Conservation (phyloP, 2,113 vertebrate genomes). For the Panthera leo region DNA sequence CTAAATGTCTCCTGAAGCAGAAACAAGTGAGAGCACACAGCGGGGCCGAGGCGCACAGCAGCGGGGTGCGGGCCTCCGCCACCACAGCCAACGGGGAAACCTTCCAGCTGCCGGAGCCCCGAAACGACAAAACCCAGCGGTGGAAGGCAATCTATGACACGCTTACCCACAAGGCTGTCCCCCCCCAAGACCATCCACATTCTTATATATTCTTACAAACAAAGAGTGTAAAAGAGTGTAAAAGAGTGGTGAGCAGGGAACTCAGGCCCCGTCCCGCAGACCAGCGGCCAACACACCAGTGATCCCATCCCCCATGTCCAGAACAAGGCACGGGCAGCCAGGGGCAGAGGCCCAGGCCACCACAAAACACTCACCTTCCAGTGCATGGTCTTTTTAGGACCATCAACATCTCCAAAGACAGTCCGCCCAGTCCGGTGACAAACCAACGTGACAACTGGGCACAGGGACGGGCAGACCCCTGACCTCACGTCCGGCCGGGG, state of each 20-base stretch:
- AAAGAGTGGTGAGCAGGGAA: neutral
- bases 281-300: neutral
- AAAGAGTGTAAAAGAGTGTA: no score
- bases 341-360: no score
- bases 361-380: neutral
- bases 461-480: neutral
- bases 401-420: neutral
- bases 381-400: neutral
- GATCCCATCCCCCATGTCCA: accelerated
- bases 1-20: neutral
- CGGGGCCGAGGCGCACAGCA: neutral
- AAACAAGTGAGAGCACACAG: neutral
- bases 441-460: neutral
- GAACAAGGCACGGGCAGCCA: neutral
- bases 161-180: neutral
- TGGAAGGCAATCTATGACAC: accelerated
- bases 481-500: neutral
- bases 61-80: neutral
- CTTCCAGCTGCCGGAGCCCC: neutral
- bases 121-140: no score
- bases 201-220: no score
- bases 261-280: neutral
- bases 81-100: no score
- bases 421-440: neutral
- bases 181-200: neutral